phyloP scores from a whole-genome alignment of 2,888 invertebrate genomes.

The Lasius platythorax region DNA sequence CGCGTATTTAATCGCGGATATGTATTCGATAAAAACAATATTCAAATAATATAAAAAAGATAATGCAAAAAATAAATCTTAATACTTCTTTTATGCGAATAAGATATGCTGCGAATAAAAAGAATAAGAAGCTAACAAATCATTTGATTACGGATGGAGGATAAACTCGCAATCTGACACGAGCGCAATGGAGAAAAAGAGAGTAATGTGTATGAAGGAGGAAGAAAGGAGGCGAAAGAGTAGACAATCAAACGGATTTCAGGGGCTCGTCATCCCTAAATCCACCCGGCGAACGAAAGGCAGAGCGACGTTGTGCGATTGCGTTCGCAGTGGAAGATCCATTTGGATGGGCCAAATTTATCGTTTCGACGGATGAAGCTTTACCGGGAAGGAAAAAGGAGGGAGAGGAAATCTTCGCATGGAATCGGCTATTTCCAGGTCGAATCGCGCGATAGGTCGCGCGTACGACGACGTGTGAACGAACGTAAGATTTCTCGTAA shows the following conservation, averaged over 20 bases:
- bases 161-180: conserved; percentile 47
- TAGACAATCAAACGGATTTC: conserved; percentile 66
- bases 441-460: conserved; percentile 45
- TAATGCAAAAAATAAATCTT: not conserved
- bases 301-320: conserved; percentile 62
- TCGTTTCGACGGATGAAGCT: conserved; percentile 69
- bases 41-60: not conserved
- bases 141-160: conserved; percentile 31
- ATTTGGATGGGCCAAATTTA: conserved; percentile 73
- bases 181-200: conserved; percentile 28
- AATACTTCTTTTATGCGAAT: not conserved
- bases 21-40: not conserved
- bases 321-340: conserved; percentile 70
- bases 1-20: not conserved
- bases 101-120: not conserved
- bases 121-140: conserved; percentile 29
- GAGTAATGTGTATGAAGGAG: conserved; percentile 12
- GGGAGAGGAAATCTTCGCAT: conserved; percentile 36
- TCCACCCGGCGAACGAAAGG: conserved; percentile 56
- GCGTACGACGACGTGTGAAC: conserved; percentile 50
- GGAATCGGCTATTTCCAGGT: conserved; percentile 57
- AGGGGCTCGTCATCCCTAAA: conserved; percentile 65
- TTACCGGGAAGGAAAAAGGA: conserved; percentile 33
- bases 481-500: conserved; percentile 37
- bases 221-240: conserved; percentile 1